phyloP scores from a whole-genome alignment of 2,888 invertebrate species.

The Campopleginae sp. region DNA sequence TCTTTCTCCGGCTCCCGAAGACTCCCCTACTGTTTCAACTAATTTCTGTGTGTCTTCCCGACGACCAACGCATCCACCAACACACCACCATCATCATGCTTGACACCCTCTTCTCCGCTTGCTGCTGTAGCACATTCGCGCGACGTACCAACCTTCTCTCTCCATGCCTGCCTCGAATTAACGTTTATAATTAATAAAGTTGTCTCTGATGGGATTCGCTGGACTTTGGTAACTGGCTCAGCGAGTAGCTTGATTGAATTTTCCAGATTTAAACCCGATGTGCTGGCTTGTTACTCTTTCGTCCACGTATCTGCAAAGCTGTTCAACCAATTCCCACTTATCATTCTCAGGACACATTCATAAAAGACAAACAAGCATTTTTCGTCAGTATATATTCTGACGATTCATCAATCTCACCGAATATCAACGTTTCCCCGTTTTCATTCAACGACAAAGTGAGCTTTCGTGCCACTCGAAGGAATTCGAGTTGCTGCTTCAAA shows the following conservation, averaged over 20 bases:
- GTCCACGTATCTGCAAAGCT: not conserved
- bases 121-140: not conserved
- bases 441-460: not conserved
- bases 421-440: not conserved
- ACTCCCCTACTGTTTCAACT: conserved; percentile 4
- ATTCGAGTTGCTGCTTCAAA: not conserved
- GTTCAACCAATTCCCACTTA: not conserved
- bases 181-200: conserved; percentile 61
- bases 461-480: not conserved
- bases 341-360: not conserved
- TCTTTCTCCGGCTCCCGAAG: conserved; percentile 2
- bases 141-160: not conserved
- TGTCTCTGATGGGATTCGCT: conserved; percentile 25
- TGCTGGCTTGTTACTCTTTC: conserved; percentile 4
- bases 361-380: not conserved
- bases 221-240: conserved; percentile 27
- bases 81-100: not conserved
- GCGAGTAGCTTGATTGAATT: conserved; percentile 41
- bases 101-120: not conserved
- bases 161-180: conserved; percentile 25
- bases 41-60: conserved; percentile 30
- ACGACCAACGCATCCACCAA: not conserved
- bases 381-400: not conserved
- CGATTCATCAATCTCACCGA: not conserved
- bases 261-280: not conserved